These are phyloP conservation scores for Aphyosemion australe DNA, from an alignment of 2,113 vertebrate genomes.

Conservation along the genomic window DNA sequence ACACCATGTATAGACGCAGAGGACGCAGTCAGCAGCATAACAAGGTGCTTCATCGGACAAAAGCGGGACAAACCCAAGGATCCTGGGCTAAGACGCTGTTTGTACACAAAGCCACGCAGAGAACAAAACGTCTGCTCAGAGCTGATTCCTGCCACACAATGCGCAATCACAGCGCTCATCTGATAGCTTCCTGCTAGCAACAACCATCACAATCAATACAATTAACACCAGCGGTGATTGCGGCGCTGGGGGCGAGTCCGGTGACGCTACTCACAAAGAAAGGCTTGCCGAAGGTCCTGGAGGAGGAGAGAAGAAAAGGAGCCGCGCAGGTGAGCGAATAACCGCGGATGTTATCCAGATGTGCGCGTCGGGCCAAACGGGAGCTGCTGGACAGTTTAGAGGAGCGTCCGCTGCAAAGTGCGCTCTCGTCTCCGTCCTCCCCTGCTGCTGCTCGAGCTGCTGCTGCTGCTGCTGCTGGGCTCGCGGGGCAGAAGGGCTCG, in stretches of 20 bases:
- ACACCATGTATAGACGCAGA: background rate
- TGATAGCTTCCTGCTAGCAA: constrained; percentile 16
- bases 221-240: constrained; percentile 10
- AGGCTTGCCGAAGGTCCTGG: constrained; percentile 24
- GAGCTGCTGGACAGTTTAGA: constrained; percentile 24
- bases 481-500: constrained; percentile 45
- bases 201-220: constrained; percentile 27
- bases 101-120: constrained; percentile 22
- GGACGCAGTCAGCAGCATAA: background rate
- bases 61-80: background rate
- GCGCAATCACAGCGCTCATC: constrained; percentile 24
- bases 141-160: constrained; percentile 35
- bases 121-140: constrained; percentile 24
- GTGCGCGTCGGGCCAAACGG: constrained; percentile 8
- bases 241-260: constrained; percentile 2
- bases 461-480: no score
- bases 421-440: constrained; percentile 20
- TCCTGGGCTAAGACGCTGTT: background rate
- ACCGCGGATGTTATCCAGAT: constrained; percentile 54
- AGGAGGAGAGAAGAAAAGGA: background rate
- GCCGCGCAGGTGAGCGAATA: background rate
- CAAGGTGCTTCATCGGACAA: background rate
- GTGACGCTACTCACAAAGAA: constrained; percentile 60
- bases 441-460: constrained; percentile 12
- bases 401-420: constrained; percentile 59